A percentile compares a stretch with the other conserved stretches of the same genome.
Evolutionary conservation across 2,888 invertebrate genomes (phyloP).

Genomic region (Catocala fraxini): DNA sequence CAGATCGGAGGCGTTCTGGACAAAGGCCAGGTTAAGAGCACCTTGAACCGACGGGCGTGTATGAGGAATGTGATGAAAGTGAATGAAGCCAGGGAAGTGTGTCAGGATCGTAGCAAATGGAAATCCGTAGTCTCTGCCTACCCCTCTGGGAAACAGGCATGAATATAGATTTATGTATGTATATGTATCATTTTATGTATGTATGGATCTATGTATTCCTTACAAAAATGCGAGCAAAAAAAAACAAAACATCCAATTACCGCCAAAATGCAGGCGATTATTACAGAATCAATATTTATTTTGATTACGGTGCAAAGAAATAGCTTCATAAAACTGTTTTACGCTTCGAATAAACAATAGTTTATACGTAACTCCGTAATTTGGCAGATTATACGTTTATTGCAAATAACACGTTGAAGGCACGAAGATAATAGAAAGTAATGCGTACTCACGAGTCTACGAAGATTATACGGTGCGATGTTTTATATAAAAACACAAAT

Average conservation of each 20-base stretch:
- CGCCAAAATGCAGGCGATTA: conserved; percentile 4
- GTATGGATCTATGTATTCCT: too few species aligned
- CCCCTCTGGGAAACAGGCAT: too few species aligned
- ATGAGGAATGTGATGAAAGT: too few species aligned
- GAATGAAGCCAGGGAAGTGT: too few species aligned
- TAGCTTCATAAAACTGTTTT: conserved; percentile 19
- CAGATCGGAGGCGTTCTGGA: too few species aligned
- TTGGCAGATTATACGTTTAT: conserved; percentile 36
- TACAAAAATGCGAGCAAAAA: too few species aligned
- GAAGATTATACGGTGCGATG: conserved; percentile 36
- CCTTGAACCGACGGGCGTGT: too few species aligned
- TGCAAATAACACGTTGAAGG: conserved; percentile 38
- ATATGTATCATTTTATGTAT: too few species aligned
- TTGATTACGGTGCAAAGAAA: conserved; percentile 33
- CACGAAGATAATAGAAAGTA: conserved; percentile 51
- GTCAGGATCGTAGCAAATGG: too few species aligned
- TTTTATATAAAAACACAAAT: conserved; percentile 13
- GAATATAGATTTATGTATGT: too few species aligned
- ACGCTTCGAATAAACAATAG: conserved; percentile 17
- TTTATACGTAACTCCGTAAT: conserved; percentile 35
- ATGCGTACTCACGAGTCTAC: conserved; percentile 24
- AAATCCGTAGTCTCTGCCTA: too few species aligned
- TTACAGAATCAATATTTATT: conserved; percentile 16
- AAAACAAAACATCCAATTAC: neutral
- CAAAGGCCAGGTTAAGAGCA: too few species aligned